Conservation (phyloP, 2,888 invertebrate genomes). For the Acanthosepion pharaonis region DNA sequence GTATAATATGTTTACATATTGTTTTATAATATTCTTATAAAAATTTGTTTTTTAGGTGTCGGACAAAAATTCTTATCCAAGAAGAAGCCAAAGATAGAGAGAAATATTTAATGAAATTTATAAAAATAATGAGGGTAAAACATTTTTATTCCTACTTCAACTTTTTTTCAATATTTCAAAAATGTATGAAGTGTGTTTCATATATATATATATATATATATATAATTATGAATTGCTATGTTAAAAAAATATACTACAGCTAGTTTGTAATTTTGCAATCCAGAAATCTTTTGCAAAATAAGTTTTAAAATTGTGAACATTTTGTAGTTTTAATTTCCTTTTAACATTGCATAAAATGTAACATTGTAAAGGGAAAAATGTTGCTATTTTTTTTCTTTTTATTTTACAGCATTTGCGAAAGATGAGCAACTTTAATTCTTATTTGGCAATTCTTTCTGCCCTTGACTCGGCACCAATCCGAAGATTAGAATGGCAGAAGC, state of each 20-base stretch:
- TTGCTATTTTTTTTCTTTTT: background rate
- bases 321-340: background rate
- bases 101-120: slow-evolving; percentile 90
- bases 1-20: too few relatives aligned
- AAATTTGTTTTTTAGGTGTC: slow-evolving; percentile 79
- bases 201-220: background rate
- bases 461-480: slow-evolving; percentile 91
- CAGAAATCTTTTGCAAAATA: too few relatives aligned
- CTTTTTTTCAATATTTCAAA: too few relatives aligned
- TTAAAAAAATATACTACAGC: too few relatives aligned
- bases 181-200: background rate
- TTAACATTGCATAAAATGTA: background rate
- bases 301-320: too few relatives aligned
- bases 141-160: background rate
- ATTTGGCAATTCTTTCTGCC: slow-evolving; percentile 95
- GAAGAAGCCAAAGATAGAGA: slow-evolving; percentile 95
- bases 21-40: background rate
- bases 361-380: background rate
- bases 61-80: slow-evolving; percentile 92
- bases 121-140: slow-evolving; percentile 93
- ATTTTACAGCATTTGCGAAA: slow-evolving; percentile 84
- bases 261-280: too few relatives aligned
- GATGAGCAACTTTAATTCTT: slow-evolving; percentile 98
- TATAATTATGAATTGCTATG: too few relatives aligned
- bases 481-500: slow-evolving; percentile 84